Conservation (phyloP, 2,888 invertebrate genomes). For the Ischnura elegans region DNA sequence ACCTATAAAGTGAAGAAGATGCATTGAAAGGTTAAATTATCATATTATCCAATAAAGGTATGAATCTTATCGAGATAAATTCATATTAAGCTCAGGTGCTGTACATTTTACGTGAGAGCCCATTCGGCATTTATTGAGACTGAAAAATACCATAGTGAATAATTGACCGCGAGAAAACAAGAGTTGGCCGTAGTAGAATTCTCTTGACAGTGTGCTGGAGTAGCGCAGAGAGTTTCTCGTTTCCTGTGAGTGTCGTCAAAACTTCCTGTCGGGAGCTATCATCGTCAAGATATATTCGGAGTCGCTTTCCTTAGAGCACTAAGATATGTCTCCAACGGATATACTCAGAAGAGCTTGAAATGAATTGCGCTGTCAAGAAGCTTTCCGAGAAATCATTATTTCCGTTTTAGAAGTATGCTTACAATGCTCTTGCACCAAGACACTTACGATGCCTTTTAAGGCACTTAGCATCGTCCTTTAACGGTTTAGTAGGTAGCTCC, state of each 20-base stretch:
- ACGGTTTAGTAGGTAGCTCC: too few relatives aligned
- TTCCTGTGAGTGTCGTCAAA: neutral
- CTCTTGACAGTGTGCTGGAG: neutral
- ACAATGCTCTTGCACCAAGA: neutral
- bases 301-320: neutral
- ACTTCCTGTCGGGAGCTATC: conserved; percentile 14
- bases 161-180: neutral
- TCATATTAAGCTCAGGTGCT: too few relatives aligned
- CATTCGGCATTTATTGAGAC: too few relatives aligned
- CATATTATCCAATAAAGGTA: too few relatives aligned
- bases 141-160: neutral
- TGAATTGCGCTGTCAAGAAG: neutral
- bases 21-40: too few relatives aligned
- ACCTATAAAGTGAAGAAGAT: too few relatives aligned
- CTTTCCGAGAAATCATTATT: neutral
- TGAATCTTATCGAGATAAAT: too few relatives aligned
- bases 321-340: neutral
- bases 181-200: neutral
- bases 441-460: neutral
- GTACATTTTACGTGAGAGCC: too few relatives aligned
- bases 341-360: neutral
- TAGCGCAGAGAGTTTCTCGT: neutral
- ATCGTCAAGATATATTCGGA: conserved; percentile 10
- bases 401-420: neutral
- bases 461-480: neutral